Base-by-base conservation (phyloP, 2,888 invertebrate genomes). In the Myopa testacea region DNA sequence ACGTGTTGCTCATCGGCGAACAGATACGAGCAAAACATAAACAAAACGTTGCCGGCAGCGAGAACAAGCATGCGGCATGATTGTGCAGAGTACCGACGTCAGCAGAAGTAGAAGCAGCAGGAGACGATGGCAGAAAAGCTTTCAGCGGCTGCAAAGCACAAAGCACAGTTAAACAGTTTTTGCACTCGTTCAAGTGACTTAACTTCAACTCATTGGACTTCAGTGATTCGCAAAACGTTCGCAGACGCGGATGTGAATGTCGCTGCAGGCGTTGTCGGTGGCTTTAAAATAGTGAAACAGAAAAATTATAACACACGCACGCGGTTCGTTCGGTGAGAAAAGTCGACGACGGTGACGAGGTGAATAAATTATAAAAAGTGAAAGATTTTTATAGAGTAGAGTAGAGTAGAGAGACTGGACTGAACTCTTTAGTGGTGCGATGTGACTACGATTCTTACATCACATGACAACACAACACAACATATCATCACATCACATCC, bases 211-310 rank as follows among this genome's bases (percentile, higher is more conserved):
- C 45, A 38, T 6, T 16, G 55, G 34, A 65, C 34, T 65, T 65
- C 84, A 87, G 87, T 87, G 85, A 83, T 84, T 83, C 81, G 84
- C 80, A 82, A 83, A 83, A 81, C 85, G 87, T 84, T 82, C 81
- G 80, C 84, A 84, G 81, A 82, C 80, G 78, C 84, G 84, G 86
- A 84, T 40, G 72, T 19, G 60, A 4, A 38, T 72, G 75, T 67
- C 40, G 67, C 52, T 75, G 38, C 14, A 16, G 8, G 16, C 19
- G 58, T 45, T 45, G 45, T 10, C 34, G 16, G 6, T 38, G 6
- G 10, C 34, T 65, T 65, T 10, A 16, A 38, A 65, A 38, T 63
- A 65, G 37, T 14, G 34, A 14, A 38, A 7, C 8, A 38, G 34
- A 65, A 26, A 26, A 26, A 63, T 26, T 63, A n/a, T 2, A 34